Base-by-base conservation (phyloP, 2,888 invertebrate species). In the Thecocarcelia acutangulata region DNA sequence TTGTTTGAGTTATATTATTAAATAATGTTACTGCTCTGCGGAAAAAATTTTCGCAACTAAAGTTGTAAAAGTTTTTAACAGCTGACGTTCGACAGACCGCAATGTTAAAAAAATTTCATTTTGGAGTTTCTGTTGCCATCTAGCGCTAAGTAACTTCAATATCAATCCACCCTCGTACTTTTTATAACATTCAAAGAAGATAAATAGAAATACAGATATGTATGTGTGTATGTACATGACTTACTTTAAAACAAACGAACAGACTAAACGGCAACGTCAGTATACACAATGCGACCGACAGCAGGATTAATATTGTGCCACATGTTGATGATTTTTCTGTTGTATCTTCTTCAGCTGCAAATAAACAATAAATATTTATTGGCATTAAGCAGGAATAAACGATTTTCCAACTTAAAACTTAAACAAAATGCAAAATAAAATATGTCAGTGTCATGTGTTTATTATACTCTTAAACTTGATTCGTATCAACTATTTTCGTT, bases 201-300 rank as follows among this genome's bases (percentile, higher is more conserved):
- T 46, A 17, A 64, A 13, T 19, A 17, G 8, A 64, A 46, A 75
- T 21, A 37, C 2, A 15, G 19, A n/a, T 63, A 77, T n/a, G n/a
- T n/a, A n/a, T n/a, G n/a, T n/a, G n/a, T n/a, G n/a, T n/a, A n/a
- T n/a, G n/a, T n/a, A 58, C 28, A 24, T 63, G 44, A 83, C 85
- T 93, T 92, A 97, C 97, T 95, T 98, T 98, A 89, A 98, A 97
- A 90, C 97, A 97, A 75, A 98, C 93, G 90, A 97, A 95, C 5
- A 98, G 93, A 0, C 97, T 97, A 87, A 98, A 96, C 0, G 98
- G 98, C 94, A 98, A 95, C 0, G 98, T 97, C 44, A 96, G 85
- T 19, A 95, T 90, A 42, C 98, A 96, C 42, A 98, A 89, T 3
- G 95, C 89, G 94, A 97, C 97, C 8, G 97, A 96, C 40, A 98